Evolutionary conservation across 2,113 vertebrate species (phyloP).

Genomic region (Chaetodon trifascialis): DNA sequence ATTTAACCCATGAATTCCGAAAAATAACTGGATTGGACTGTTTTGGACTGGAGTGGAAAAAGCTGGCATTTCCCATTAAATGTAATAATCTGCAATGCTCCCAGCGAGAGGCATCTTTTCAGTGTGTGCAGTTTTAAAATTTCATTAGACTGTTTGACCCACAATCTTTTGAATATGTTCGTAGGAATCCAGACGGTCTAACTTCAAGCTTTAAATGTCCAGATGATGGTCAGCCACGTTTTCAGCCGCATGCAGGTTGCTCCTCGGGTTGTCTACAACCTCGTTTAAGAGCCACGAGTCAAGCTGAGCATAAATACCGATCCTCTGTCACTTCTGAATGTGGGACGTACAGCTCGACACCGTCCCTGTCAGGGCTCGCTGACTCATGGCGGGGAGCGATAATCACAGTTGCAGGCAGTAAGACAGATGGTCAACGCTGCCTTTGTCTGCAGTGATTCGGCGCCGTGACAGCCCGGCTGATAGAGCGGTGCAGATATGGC

Average conservation of each 20-base stretch:
- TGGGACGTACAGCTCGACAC: background rate
- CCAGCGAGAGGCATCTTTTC: background rate
- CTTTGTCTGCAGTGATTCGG: background rate
- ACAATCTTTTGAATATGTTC: background rate
- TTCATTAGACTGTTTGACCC: background rate
- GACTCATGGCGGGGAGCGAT: background rate
- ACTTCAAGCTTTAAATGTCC: background rate
- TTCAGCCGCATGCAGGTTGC: background rate
- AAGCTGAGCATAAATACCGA: background rate
- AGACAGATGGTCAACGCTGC: background rate
- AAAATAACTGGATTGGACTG: too few relatives aligned
- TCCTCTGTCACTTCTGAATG: background rate
- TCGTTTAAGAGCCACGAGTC: background rate
- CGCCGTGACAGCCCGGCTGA: background rate
- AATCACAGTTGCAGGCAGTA: background rate
- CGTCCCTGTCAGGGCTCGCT: background rate
- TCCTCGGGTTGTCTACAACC: background rate
- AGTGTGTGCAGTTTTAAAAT: too few relatives aligned
- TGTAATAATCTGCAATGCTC: background rate
- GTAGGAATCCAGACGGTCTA: background rate
- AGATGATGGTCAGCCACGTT: background rate
- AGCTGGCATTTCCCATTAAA: background rate
- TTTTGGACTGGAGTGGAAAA: background rate
- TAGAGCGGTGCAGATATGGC: background rate
- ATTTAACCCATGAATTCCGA: too few relatives aligned